Percentiles rank a stretch among this genome's conserved stretches.
phyloP scores from a whole-genome alignment of 2,113 vertebrate species.

The Podarcis muralis region DNA sequence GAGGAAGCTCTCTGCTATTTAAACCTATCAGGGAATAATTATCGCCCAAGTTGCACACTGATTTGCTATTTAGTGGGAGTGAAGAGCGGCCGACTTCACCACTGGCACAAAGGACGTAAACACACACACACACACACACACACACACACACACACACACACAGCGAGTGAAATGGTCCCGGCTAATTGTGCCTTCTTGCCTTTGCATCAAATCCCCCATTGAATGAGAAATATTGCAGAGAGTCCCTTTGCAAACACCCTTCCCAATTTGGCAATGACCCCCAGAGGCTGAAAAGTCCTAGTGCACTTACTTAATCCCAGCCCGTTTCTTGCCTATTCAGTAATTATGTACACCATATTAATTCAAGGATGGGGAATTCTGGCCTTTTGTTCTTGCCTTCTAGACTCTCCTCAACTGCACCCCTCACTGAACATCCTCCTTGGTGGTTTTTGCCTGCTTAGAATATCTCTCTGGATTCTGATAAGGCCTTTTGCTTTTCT shows the following conservation, averaged over 20 bases:
- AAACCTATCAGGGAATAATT: not conserved
- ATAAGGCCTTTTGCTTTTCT: no score
- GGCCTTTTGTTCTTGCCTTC: no score
- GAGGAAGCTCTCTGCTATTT: not conserved
- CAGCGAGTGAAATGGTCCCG: slow-evolving; percentile 41
- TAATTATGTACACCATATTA: not conserved
- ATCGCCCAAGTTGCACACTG: not conserved
- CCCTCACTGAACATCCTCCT: no score
- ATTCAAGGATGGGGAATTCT: no score
- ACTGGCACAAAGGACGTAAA: slow-evolving; percentile 8
- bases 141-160: not conserved
- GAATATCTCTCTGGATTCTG: no score
- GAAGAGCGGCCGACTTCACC: not conserved
- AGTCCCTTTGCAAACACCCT: slow-evolving; percentile 33
- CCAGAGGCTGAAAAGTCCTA: slow-evolving; percentile 16
- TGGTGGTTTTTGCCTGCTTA: no score
- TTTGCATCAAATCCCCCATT: slow-evolving; percentile 11
- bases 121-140: not conserved
- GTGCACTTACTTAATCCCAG: not conserved
- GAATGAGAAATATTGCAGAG: slow-evolving; percentile 28
- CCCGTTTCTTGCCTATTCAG: not conserved
- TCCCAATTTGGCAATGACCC: slow-evolving; percentile 40
- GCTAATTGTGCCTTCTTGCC: slow-evolving; percentile 57
- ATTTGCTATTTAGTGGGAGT: not conserved
- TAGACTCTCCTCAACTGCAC: no score